phyloP scores from a whole-genome alignment of 2,797 vertebrate genomes.

The Aselliscus stoliczkanus region DNA sequence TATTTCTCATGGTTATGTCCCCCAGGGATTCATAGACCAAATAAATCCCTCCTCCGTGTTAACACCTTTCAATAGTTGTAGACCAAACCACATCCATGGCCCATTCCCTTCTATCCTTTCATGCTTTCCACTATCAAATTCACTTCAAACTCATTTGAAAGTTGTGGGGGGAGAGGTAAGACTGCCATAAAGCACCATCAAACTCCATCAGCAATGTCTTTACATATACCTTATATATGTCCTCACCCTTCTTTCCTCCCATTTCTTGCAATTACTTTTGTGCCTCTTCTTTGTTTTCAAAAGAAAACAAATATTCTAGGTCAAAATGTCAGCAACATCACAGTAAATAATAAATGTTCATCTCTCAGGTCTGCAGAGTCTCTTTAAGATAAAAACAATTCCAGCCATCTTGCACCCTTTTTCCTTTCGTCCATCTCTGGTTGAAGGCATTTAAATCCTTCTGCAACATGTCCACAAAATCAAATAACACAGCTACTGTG shows the following conservation, averaged over 20 bases:
- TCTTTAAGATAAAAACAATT: constrained; percentile 26
- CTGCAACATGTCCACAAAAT: neutral
- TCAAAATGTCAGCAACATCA: neutral
- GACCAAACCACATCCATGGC: neutral
- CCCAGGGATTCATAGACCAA: constrained; percentile 29
- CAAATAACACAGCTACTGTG: neutral
- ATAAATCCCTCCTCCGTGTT: neutral
- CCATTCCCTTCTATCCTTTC: neutral
- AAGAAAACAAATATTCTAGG: neutral
- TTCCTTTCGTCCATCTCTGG: neutral
- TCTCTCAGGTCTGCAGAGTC: neutral
- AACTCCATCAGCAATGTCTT: neutral
- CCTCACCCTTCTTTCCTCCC: neutral
- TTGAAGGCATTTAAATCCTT: constrained; percentile 20
- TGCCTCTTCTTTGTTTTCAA: neutral
- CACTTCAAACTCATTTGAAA: neutral
- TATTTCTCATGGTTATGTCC: neutral
- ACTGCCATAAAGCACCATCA: neutral
- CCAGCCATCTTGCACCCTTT: neutral
- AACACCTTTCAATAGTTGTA: constrained; percentile 17
- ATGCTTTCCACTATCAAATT: constrained; percentile 24
- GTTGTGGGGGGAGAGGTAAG: neutral
- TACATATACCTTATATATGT: neutral
- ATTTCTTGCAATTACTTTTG: neutral
- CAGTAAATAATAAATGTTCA: neutral